A percentile compares a stretch with the other conserved stretches of the same genome.
Conservation (phyloP, 2,797 vertebrate genomes). For the Rhinogobio ventralis region DNA sequence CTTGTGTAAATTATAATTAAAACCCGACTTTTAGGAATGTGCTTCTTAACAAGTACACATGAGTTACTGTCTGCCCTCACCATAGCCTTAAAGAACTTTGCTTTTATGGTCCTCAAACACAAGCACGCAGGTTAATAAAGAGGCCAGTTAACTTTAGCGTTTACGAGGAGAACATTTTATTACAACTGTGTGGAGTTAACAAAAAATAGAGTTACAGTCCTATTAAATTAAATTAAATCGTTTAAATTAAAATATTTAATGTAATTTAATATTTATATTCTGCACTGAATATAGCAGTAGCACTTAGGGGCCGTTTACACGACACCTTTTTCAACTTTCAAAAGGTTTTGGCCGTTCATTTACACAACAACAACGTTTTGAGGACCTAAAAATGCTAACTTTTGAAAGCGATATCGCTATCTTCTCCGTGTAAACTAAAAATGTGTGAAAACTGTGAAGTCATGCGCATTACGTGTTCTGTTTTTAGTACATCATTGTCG, state of each 20-base stretch:
- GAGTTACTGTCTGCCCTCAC: slow-evolving; percentile 30
- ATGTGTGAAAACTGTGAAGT: no score
- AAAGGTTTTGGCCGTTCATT: no score
- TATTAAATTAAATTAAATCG: neutral
- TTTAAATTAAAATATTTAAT: neutral
- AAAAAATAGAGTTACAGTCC: neutral
- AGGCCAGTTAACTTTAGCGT: slow-evolving; percentile 27
- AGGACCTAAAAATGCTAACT: no score
- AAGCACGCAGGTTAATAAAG: slow-evolving; percentile 26
- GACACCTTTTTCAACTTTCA: no score
- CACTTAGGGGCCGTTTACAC: no score
- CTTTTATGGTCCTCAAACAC: slow-evolving; percentile 34
- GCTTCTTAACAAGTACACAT: slow-evolving; percentile 10
- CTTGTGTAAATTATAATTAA: neutral
- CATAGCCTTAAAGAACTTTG: slow-evolving; percentile 25
- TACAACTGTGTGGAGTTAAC: neutral
- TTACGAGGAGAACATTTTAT: slow-evolving; percentile 27
- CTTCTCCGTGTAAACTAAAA: no score
- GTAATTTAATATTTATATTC: no score
- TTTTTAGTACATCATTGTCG: no score
- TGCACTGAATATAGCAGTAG: no score
- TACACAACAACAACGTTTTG: no score
- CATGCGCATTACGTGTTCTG: no score
- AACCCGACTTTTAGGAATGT: neutral
- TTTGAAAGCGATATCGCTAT: no score